These are phyloP conservation scores for Drosophila ironensis DNA, from an alignment of 1,140 invertebrate genomes.

Conservation along the genomic window DNA sequence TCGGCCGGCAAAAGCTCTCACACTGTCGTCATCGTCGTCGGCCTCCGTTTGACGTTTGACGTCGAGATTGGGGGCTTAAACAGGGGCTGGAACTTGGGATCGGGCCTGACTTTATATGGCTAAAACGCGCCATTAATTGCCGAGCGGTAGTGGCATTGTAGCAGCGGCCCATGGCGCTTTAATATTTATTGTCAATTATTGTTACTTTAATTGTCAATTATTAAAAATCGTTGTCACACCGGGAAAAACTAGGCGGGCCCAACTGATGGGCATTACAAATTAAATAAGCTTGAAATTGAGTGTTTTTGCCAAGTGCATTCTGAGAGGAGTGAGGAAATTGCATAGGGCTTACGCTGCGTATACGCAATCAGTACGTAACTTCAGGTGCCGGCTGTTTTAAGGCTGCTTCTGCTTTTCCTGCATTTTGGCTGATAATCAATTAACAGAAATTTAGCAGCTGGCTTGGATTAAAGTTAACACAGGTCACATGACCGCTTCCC, in stretches of 20 bases:
- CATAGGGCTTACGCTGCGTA: constrained; percentile 54
- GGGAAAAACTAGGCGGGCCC: too few relatives aligned
- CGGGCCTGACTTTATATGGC: constrained; percentile 64
- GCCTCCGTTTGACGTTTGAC: constrained; percentile 39
- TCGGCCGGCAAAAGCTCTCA: constrained; percentile 17
- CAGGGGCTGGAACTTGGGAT: constrained; percentile 26
- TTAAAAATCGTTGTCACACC: constrained; percentile 53
- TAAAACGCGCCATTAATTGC: constrained; percentile 77
- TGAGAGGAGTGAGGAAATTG: constrained; percentile 2
- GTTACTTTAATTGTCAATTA: constrained; percentile 78
- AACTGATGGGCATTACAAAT: too few relatives aligned
- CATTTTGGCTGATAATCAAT: constrained; percentile 22
- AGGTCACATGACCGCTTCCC: not conserved
- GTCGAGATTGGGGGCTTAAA: constrained; percentile 31
- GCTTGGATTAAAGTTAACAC: not conserved
- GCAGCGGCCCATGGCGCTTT: constrained; percentile 44
- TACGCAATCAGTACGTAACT: constrained; percentile 61
- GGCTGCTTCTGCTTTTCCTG: constrained; percentile 10
- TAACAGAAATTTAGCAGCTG: constrained; percentile 17
- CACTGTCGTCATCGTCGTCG: constrained; percentile 45
- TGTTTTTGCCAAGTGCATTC: not conserved
- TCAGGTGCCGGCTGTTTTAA: constrained; percentile 38
- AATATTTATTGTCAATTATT: constrained; percentile 80
- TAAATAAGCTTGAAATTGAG: too few relatives aligned
- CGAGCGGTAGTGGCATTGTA: constrained; percentile 13